phyloP scores from a whole-genome alignment of 2,797 vertebrate genomes.

The Artibeus jamaicensis region DNA sequence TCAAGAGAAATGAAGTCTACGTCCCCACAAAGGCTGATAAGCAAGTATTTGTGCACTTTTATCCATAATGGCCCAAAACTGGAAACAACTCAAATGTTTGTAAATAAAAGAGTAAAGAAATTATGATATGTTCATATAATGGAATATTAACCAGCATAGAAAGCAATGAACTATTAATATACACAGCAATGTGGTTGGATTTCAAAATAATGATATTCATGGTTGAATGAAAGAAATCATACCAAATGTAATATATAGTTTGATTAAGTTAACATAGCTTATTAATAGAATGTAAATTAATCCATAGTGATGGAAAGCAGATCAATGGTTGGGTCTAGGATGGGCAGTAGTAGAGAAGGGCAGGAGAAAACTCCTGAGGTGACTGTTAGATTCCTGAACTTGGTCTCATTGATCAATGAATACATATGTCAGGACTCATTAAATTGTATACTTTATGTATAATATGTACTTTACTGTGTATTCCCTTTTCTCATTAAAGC shows the following conservation, averaged over 20 bases:
- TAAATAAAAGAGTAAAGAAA: neutral
- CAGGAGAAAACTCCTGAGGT: neutral
- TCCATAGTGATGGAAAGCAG: neutral
- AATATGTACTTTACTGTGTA: neutral
- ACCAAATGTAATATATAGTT: neutral
- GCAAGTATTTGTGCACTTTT: neutral
- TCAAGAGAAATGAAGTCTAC: neutral
- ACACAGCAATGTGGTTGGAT: neutral
- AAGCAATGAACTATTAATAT: neutral
- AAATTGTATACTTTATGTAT: neutral
- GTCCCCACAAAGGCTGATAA: neutral
- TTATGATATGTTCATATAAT: neutral
- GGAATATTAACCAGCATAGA: neutral
- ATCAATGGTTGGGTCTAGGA: neutral
- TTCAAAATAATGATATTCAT: neutral
- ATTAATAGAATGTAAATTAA: neutral
- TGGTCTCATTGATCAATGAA: neutral
- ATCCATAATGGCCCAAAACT: neutral
- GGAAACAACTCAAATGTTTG: neutral
- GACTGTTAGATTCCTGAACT: neutral
- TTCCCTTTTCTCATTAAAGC: neutral
- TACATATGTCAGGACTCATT: neutral
- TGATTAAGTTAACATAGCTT: neutral
- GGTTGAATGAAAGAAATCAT: neutral
- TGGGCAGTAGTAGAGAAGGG: neutral